Base-by-base conservation (phyloP, 2,888 invertebrate species). In the Rhimphoctona megacephalus region DNA sequence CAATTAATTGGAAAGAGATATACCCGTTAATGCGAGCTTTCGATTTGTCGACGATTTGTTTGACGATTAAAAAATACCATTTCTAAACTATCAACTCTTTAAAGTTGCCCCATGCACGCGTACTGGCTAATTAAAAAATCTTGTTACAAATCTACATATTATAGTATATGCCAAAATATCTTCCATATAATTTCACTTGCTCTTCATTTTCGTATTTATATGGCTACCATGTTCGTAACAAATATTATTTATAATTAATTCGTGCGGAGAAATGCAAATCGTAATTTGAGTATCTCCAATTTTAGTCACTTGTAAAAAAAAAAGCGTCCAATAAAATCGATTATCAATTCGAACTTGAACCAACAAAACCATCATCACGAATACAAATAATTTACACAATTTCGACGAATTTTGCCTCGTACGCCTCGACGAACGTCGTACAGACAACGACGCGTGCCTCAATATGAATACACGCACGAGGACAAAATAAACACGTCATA, bases 171-270 rank as follows among this genome's bases (percentile, higher is more conserved):
- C 61, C 36, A 79, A 70, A 74, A 81, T 43, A 78, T 87, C 81
- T 77, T 72, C 83, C 81, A 87, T 88, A 87, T 86, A 43, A 83
- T 83, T 73, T 83, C 70, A 66, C 70, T 74, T 90, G 85, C 81
- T 76, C 74, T 83, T 88, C 88, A 86, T 74, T 86, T 80, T 86
- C 81, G 86, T 88, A 61, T 87, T 83, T 89, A 86, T 85, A 88
- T 89, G 87, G 85, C 79, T 89, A 88, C 78, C 88, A 89, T 86
- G 89, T 89, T 89, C 87, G 83, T 86, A 74, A 79, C 49, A 77
- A 81, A 87, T 87, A 86, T 87, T 76, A 88, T 90, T 90, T 89
- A 79, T 87, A 83, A 87, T 81, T 82, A 78, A 83, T 85, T 74
- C 83, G 83, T 69, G 43, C 80, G 14, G 19, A 77, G 43, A 25